Evolutionary conservation across 2,113 vertebrate genomes (phyloP), one percentile per base, ranked within the genome.

Genomic region (Perognathus longimembris): DNA sequence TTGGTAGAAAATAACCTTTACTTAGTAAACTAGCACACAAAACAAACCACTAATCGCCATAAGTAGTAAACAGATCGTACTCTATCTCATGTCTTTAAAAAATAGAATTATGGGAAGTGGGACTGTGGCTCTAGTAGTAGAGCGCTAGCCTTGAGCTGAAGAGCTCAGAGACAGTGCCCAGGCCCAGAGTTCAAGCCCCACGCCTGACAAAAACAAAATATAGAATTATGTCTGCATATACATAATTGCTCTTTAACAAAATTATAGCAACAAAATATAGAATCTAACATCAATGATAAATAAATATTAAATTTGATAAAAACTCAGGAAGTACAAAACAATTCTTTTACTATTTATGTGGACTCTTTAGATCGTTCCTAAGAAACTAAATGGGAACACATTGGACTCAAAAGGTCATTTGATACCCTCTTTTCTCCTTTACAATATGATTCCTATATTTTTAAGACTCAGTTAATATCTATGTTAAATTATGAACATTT

Each of bases 361-460:
- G 11, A 54, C 76, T 91, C 28, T 45, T 73, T 66, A 74, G 90
- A 74, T 42, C 61, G 21, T 74, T 85, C 87, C 18, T 26, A 87
- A 92, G 36, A 93, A 92, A 76, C 38, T 69, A 88, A 82, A 77
- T 77, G 70, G 79, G 15, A 63, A 75, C n/a, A 40, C 74, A 1
- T 64, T 89, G 15, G 26, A 61, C 12, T 81, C n/a, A 77, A 81
- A 83, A 78, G 1, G 12, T 59, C 74, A 32, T 57, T 69, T 75
- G 54, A 30, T 88, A 28, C n/a, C 59, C 34, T 93, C 36, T 11
- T 54, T 15, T 71, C 21, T 83, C 30, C 38, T 17, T 66, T 24
- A 91, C 42, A 89, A 28, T 57, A 71, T 76, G 61, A 80, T 69
- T 42, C 64, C 32, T 87, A 2, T 59, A 28, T 54, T 88, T 90